phyloP scores from a whole-genome alignment of 2,888 invertebrate genomes.

The Homarus gammarus region DNA sequence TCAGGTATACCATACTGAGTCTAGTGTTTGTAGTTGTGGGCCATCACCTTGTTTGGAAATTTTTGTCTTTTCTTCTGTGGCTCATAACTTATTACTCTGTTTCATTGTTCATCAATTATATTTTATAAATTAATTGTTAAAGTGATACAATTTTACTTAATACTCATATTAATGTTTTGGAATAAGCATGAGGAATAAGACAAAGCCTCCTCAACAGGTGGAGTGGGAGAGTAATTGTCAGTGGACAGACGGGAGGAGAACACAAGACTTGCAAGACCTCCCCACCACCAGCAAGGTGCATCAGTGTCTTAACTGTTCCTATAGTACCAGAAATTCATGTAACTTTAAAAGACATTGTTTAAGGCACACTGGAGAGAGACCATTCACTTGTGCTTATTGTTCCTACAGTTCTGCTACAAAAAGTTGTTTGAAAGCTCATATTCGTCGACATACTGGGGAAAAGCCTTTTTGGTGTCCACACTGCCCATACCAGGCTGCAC shows the following conservation, averaged over 20 bases:
- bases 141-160: too few relatives aligned
- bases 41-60: too few relatives aligned
- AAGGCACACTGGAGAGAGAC: conserved; percentile 62
- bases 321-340: conserved; percentile 8
- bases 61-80: too few relatives aligned
- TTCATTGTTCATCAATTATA: too few relatives aligned
- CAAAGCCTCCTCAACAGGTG: conserved; percentile 65
- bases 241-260: conserved; percentile 55
- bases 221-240: conserved; percentile 45
- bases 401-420: conserved; percentile 53
- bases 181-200: conserved; percentile 26
- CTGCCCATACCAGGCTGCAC: conserved; percentile 58
- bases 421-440: conserved; percentile 47
- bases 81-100: too few relatives aligned
- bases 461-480: conserved; percentile 41
- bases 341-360: conserved; percentile 53
- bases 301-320: conserved; percentile 38
- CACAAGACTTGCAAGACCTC: conserved; percentile 52
- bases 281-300: conserved; percentile 40
- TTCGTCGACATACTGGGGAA: conserved; percentile 61
- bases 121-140: too few relatives aligned
- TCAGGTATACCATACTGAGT: too few relatives aligned
- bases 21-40: too few relatives aligned
- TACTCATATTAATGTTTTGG: too few relatives aligned
- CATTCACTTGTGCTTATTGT: conserved; percentile 53